Evolutionary conservation across 2,797 vertebrate species (phyloP).

Genomic region (Nannoperca obscura): DNA sequence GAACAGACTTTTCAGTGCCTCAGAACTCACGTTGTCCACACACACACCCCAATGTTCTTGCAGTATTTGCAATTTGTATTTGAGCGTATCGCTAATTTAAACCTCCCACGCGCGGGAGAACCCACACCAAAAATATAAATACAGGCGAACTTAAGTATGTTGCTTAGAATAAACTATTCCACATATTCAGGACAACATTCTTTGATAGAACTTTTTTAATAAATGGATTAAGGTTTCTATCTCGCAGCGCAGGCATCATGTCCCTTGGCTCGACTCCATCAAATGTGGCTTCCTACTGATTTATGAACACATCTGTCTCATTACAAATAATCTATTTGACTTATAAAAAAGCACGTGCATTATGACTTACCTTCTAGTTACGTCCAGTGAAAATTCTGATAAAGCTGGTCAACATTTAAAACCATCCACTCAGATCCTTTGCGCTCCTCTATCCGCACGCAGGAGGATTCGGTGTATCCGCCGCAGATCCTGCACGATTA

Average conservation of each 20-base stretch:
- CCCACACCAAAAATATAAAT: slow-evolving; percentile 5
- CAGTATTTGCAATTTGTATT: slow-evolving; percentile 35
- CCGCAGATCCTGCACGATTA: slow-evolving; percentile 75
- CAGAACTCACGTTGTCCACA: slow-evolving; percentile 10
- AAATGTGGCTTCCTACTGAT: slow-evolving; percentile 24
- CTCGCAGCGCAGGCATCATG: slow-evolving; percentile 15
- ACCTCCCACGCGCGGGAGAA: slow-evolving; percentile 39
- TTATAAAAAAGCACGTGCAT: slow-evolving; percentile 15
- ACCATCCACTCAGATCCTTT: slow-evolving; percentile 71
- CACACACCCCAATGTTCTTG: not conserved
- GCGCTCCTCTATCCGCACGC: slow-evolving; percentile 69
- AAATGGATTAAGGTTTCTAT: not conserved
- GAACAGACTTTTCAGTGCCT: slow-evolving; percentile 56
- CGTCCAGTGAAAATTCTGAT: slow-evolving; percentile 48
- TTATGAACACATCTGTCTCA: slow-evolving; percentile 25
- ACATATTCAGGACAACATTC: not conserved
- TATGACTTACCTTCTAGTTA: slow-evolving; percentile 69
- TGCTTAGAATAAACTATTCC: not conserved
- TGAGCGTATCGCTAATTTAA: slow-evolving; percentile 31
- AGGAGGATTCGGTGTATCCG: slow-evolving; percentile 54
- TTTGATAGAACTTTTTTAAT: slow-evolving; percentile 25
- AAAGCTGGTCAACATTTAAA: slow-evolving; percentile 71
- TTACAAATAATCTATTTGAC: not conserved
- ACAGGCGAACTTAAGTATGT: not conserved
- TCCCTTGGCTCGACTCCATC: slow-evolving; percentile 15